These are phyloP conservation scores for Thereva nobilitata DNA, from an alignment of 2,888 invertebrate genomes.

Conservation along the genomic window DNA sequence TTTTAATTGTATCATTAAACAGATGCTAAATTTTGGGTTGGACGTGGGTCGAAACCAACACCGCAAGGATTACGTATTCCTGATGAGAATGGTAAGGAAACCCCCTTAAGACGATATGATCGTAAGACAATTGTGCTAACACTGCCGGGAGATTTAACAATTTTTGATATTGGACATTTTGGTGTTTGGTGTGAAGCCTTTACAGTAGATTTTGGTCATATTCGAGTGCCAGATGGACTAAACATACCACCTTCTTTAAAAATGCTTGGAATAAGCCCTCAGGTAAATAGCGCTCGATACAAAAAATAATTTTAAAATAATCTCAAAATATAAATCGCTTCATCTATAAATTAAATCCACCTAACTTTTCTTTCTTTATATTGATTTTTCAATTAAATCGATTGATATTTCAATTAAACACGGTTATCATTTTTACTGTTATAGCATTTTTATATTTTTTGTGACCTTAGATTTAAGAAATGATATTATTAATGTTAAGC, in stretches of 20 bases:
- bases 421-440: too few species aligned
- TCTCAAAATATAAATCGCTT: neutral
- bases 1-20: conserved; percentile 45
- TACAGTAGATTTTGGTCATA: conserved; percentile 90
- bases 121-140: conserved; percentile 88
- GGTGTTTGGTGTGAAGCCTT: conserved; percentile 93
- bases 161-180: conserved; percentile 91
- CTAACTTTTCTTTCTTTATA: too few species aligned
- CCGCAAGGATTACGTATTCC: conserved; percentile 84
- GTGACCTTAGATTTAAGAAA: too few species aligned
- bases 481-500: too few species aligned
- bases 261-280: conserved; percentile 92
- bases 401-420: too few species aligned
- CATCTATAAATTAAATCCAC: neutral
- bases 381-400: too few species aligned
- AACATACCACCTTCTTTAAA: conserved; percentile 89
- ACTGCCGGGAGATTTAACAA: conserved; percentile 83
- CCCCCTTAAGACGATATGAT: conserved; percentile 78
- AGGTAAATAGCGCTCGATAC: conserved; percentile 67
- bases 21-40: conserved; percentile 96
- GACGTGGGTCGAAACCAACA: conserved; percentile 77
- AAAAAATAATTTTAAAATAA: neutral
- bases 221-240: conserved; percentile 71
- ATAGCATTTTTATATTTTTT: too few species aligned
- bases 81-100: conserved; percentile 87